Evolutionary conservation across 2,888 invertebrate genomes (phyloP), one percentile per base, ranked within the genome.

Genomic region (Eristalis arbustorum): DNA sequence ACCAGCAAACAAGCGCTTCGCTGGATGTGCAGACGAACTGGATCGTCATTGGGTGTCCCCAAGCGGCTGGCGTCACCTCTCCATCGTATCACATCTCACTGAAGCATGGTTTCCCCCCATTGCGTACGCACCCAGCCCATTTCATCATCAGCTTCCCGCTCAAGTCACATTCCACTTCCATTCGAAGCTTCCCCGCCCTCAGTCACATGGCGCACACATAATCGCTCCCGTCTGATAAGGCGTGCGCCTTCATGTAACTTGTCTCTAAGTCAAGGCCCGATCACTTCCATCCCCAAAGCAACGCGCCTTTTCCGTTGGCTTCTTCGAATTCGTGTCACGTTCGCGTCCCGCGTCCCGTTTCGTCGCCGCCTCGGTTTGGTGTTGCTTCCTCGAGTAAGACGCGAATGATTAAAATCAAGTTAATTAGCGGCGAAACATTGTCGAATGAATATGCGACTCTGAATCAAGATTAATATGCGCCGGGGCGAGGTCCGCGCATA

Each of bases 401-500:
- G 49, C 49, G 57, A 64, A 74, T 64, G 64, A 57, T 74, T 74
- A 64, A 37, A 57, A 64, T 28, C 64, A 74, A 74, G 64, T 74
- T 74, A 74, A 71, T 62, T 71, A 71, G 37, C 25, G 40, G 18
- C 13, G 18, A 66, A 74, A 42, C 62, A 72, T 62, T 72, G 71
- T 40, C 42, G 62, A 62, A 72, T 62, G 64, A 74, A 74, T 74
- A 23, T 34, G 40, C 25, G 37, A 56, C 34, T 14, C 37, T 57
- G 37, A 13, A 74, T 64, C 74, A 74, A 57, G 64, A 74, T 66
- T 64, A 64, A 57, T 74, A 74, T 64, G 57, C 64, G 23, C 57
- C 31, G 23, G 14, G 34, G 56, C 56, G 25, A 64, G 74, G 64
- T 57, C 57, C 25, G 25, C 18, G 57, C 57, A 18, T 37, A 42